Percentiles rank a stretch among this genome's conserved stretches.
Evolutionary conservation across 2,797 vertebrate species (phyloP).

Genomic region (Rhynchonycteris naso): DNA sequence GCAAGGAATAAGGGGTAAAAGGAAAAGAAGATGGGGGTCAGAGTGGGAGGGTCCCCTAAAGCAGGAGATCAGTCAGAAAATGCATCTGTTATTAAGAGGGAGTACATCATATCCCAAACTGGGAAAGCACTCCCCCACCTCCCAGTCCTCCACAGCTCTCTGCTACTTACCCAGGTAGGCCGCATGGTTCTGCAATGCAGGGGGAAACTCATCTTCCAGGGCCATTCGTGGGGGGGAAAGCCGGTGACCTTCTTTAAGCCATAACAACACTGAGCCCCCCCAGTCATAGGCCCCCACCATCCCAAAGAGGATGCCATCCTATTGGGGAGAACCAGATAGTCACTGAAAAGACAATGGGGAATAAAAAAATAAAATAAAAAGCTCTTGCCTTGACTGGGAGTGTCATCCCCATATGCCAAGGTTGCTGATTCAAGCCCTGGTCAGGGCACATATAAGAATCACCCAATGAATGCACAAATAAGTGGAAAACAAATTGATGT

Average conservation of each 20-base stretch:
- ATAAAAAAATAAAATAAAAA: neutral
- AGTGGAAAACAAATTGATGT: no score
- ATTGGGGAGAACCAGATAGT: conserved; percentile 35
- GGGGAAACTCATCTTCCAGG: conserved; percentile 93
- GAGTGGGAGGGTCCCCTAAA: neutral
- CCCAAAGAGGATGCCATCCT: conserved; percentile 97
- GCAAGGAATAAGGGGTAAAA: neutral
- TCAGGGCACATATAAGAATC: no score
- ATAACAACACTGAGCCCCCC: conserved; percentile 95
- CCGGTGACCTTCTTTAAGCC: conserved; percentile 86
- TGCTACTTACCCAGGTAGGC: conserved; percentile 92
- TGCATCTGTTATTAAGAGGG: neutral
- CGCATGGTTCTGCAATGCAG: conserved; percentile 94
- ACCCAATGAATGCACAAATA: no score
- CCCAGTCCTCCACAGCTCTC: neutral
- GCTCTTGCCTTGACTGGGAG: no score
- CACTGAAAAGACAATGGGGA: neutral
- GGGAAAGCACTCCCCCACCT: neutral
- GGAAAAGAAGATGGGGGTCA: neutral
- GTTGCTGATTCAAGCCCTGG: no score
- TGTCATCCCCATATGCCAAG: no score
- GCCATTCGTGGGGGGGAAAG: conserved; percentile 89
- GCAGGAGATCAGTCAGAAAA: neutral
- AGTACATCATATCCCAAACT: neutral
- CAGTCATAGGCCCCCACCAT: conserved; percentile 97